phyloP scores from a whole-genome alignment of 2,113 vertebrate genomes.

The Eurystomus gularis region DNA sequence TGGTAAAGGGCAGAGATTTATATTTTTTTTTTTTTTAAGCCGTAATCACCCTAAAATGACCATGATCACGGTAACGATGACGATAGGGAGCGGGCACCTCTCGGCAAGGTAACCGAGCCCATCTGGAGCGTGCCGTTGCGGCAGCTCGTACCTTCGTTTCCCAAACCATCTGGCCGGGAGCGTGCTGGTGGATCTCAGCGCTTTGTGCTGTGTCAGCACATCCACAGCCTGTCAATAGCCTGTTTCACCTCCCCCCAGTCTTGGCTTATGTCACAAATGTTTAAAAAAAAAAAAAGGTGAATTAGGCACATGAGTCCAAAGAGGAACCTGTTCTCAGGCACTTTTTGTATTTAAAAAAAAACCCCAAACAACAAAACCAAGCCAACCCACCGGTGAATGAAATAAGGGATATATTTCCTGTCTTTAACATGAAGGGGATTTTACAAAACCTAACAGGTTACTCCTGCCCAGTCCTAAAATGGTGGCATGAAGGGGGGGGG shows the following conservation, averaged over 20 bases:
- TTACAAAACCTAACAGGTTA: not conserved
- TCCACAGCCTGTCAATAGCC: not conserved
- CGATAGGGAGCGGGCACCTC: not conserved
- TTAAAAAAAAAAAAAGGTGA: not conserved
- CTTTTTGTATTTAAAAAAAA: not conserved
- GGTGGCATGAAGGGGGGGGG: not conserved
- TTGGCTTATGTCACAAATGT: not conserved
- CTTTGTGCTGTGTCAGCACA: conserved; percentile 15
- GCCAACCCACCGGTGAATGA: too few species aligned
- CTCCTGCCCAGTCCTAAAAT: not conserved
- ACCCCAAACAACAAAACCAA: too few species aligned
- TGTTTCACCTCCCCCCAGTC: not conserved
- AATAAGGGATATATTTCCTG: not conserved
- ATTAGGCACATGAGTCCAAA: not conserved
- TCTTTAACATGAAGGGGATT: not conserved
- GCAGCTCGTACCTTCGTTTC: not conserved
- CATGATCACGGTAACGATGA: fast-evolving
- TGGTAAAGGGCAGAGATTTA: not conserved
- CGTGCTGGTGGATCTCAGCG: fast-evolving
- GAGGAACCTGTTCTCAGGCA: not conserved
- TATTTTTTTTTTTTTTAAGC: not conserved
- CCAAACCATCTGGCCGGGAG: not conserved
- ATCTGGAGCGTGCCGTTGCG: fast-evolving
- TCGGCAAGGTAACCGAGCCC: not conserved
- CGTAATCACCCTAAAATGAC: not conserved